Evolutionary conservation across 2,113 vertebrate genomes (phyloP).

Genomic region (Sciurus niger): DNA sequence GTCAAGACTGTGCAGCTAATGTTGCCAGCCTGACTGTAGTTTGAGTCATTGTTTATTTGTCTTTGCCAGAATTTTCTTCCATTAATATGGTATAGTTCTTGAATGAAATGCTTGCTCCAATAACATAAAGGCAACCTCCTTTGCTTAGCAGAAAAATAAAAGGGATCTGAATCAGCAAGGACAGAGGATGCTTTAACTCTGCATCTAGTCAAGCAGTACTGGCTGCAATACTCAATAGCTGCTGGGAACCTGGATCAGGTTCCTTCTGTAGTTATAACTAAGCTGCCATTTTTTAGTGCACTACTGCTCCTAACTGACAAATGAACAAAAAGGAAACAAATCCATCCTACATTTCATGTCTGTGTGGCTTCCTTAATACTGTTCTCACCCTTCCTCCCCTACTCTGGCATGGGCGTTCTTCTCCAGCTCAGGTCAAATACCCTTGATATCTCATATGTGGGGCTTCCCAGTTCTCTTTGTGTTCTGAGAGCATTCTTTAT

Average conservation of each 20-base stretch:
- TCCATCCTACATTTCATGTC: not conserved
- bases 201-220: not conserved
- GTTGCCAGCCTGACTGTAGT: not conserved
- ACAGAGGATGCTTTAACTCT: not conserved
- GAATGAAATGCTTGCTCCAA: not conserved
- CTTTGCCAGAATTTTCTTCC: slow-evolving; percentile 38
- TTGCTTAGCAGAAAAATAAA: slow-evolving; percentile 1
- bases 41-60: not conserved
- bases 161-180: not conserved
- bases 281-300: not conserved
- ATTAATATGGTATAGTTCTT: not conserved
- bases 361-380: not conserved
- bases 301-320: not conserved
- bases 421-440: not conserved
- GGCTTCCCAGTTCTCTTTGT: not conserved
- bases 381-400: not conserved
- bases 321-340: not conserved
- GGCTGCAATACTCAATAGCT: not conserved
- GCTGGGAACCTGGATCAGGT: not conserved
- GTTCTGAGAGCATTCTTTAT: not conserved
- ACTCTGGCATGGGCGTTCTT: not conserved
- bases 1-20: not conserved
- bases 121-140: not conserved
- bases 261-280: not conserved
- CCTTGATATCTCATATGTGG: not conserved